A percentile compares a stretch with the other conserved stretches of the same genome.
phyloP scores from a whole-genome alignment of 2,797 vertebrate species.

The Sebastes iracundus region DNA sequence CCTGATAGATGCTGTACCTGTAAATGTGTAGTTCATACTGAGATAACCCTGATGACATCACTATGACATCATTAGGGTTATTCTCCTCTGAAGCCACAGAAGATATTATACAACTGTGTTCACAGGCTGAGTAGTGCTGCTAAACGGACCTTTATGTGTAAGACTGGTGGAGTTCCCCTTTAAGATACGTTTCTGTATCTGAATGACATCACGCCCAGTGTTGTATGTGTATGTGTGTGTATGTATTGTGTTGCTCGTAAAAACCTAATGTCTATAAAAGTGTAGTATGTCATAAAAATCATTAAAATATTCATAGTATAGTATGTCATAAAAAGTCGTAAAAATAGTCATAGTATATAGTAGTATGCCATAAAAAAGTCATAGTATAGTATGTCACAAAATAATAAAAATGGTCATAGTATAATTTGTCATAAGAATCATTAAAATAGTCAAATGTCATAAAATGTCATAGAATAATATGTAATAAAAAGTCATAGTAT shows the following conservation, averaged over 20 bases:
- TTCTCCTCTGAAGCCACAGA: not conserved
- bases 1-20: not conserved
- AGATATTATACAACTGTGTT: not conserved
- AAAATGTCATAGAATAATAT: too few relatives aligned
- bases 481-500: too few relatives aligned
- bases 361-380: too few relatives aligned
- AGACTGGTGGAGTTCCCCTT: not conserved
- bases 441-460: too few relatives aligned
- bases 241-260: not conserved
- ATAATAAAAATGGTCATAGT: too few relatives aligned
- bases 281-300: too few relatives aligned
- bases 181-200: constrained; percentile 7
- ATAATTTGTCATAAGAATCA: too few relatives aligned
- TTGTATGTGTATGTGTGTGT: not conserved
- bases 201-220: not conserved
- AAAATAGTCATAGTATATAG: too few relatives aligned
- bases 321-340: too few relatives aligned
- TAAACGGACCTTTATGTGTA: not conserved
- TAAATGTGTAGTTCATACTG: not conserved
- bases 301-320: too few relatives aligned
- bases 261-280: not conserved
- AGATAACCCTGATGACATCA: not conserved
- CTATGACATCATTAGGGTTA: not conserved
- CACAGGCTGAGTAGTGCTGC: not conserved
- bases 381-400: too few relatives aligned